These are phyloP conservation scores for Caerostris darwini DNA, from an alignment of 1,140 invertebrate species.

Conservation along the genomic window DNA sequence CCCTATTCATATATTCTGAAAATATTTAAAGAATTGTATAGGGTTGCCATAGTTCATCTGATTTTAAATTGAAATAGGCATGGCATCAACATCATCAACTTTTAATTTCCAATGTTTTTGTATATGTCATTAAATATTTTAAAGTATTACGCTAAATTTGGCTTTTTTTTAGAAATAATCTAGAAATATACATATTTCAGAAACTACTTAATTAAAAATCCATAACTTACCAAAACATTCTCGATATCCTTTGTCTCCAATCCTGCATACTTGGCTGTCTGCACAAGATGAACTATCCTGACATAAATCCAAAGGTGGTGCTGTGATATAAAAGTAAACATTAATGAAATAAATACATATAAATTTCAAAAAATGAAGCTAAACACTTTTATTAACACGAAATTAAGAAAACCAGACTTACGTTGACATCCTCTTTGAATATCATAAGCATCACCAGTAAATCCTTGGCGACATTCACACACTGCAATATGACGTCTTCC, in stretches of 20 bases:
- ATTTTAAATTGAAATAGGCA: too few relatives aligned
- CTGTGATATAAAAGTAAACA: constrained; percentile 50
- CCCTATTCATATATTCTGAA: too few relatives aligned
- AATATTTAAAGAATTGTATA: too few relatives aligned
- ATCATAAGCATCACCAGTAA: constrained; percentile 89
- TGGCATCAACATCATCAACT: too few relatives aligned
- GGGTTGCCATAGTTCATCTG: too few relatives aligned
- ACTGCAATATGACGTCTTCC: constrained; percentile 83
- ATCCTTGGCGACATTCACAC: constrained; percentile 82
- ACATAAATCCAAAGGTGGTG: constrained; percentile 88
- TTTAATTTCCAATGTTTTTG: too few relatives aligned
- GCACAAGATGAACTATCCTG: constrained; percentile 89
- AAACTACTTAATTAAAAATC: too few relatives aligned
- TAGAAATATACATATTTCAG: too few relatives aligned
- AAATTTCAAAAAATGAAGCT: neutral
- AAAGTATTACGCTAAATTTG: too few relatives aligned
- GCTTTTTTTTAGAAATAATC: too few relatives aligned
- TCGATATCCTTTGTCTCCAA: constrained; percentile 71
- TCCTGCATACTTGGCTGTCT: constrained; percentile 80
- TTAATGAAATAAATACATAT: neutral
- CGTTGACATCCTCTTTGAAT: constrained; percentile 83
- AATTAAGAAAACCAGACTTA: constrained; percentile 65
- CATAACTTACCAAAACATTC: constrained; percentile 72
- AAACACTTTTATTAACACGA: neutral
- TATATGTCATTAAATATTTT: too few relatives aligned